These are phyloP conservation scores for Ligdia adustata DNA, from an alignment of 2,888 invertebrate genomes.

Conservation along the genomic window DNA sequence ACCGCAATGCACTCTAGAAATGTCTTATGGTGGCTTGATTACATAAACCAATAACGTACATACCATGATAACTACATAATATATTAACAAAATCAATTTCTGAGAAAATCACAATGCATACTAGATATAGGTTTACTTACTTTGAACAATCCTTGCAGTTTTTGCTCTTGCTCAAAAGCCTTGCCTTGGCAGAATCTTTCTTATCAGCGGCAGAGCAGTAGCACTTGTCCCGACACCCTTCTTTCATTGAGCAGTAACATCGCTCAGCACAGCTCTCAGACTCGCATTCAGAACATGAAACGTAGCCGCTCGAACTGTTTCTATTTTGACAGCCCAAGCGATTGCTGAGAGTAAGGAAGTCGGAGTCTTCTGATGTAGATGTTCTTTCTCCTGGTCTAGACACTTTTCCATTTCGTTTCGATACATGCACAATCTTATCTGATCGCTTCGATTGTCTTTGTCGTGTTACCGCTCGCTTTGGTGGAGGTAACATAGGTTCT, in stretches of 20 bases:
- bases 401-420: conserved; percentile 70
- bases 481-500: conserved; percentile 69
- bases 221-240: conserved; percentile 83
- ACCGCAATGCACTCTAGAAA: neutral
- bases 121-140: conserved; percentile 52
- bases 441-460: conserved; percentile 71
- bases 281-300: conserved; percentile 95
- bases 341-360: conserved; percentile 83
- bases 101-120: neutral
- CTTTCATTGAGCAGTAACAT: conserved; percentile 92
- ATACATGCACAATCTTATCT: conserved; percentile 68
- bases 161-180: conserved; percentile 62
- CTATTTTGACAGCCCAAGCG: conserved; percentile 84
- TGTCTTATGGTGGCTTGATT: neutral
- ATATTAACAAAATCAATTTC: neutral
- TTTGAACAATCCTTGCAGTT: conserved; percentile 76
- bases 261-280: conserved; percentile 94
- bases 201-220: conserved; percentile 85
- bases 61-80: neutral
- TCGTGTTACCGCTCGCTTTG: conserved; percentile 70
- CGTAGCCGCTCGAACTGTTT: conserved; percentile 89
- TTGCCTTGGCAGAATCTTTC: conserved; percentile 64
- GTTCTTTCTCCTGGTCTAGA: conserved; percentile 84
- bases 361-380: conserved; percentile 86
- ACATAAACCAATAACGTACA: neutral